Percentiles rank a stretch among this genome's conserved stretches.
These are phyloP conservation scores for Cantharis flavilabris DNA, from an alignment of 2,888 invertebrate species.

Conservation along the genomic window DNA sequence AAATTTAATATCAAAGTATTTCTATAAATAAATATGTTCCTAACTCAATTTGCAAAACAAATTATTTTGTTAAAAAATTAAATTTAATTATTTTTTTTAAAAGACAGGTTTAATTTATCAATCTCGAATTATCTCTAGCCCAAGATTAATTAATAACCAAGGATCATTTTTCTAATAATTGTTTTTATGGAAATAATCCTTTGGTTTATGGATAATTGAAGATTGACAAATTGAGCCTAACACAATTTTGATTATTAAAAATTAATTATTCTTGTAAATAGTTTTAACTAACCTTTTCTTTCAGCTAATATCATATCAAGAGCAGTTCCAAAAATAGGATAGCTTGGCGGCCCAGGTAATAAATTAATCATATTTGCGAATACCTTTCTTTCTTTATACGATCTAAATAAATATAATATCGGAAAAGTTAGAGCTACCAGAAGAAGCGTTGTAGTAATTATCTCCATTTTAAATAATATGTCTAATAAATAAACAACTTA, in stretches of 20 bases:
- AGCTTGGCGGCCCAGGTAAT: constrained; percentile 29
- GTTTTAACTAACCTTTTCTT: constrained; percentile 29
- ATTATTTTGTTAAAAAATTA: neutral
- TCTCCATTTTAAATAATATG: constrained; percentile 13
- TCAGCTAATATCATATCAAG: constrained; percentile 23
- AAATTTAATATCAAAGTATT: too few relatives aligned
- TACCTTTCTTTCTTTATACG: constrained; percentile 6
- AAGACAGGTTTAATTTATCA: neutral
- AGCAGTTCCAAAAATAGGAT: constrained; percentile 36
- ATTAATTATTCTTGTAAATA: neutral
- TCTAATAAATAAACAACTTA: neutral
- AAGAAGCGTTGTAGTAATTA: constrained; percentile 12
- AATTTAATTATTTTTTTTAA: neutral
- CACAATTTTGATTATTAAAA: neutral
- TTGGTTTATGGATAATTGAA: too few relatives aligned
- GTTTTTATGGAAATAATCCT: too few relatives aligned
- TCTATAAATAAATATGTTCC: neutral
- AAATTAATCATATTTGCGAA: constrained; percentile 7
- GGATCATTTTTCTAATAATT: too few relatives aligned
- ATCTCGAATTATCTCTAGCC: too few relatives aligned
- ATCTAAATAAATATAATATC: constrained; percentile 14
- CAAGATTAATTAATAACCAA: too few relatives aligned
- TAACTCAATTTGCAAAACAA: too few relatives aligned
- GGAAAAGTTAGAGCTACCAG: constrained; percentile 15
- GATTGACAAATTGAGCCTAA: too few relatives aligned